Conservation (phyloP, 30 jellyfish, hydroid and myxozoan genomes). For the Aurelia sp. region DNA sequence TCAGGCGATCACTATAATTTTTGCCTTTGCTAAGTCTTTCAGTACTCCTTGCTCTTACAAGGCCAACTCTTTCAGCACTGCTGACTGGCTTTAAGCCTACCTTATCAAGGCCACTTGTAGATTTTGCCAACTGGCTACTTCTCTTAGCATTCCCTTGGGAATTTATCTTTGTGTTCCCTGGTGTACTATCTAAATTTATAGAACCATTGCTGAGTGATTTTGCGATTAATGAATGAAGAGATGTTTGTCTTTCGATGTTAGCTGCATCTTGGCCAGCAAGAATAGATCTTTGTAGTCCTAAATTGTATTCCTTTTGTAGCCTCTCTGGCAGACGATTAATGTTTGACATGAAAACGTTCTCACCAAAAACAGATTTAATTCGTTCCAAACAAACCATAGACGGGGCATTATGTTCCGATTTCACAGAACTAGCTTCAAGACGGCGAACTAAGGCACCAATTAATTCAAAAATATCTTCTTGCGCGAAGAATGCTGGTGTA, state of each 20-base stretch:
- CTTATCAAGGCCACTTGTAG: slow-evolving; percentile 56
- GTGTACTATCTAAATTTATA: slow-evolving; percentile 11
- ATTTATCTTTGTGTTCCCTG: not conserved
- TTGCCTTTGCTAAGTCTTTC: slow-evolving; percentile 46
- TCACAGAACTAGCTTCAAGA: slow-evolving; percentile 64
- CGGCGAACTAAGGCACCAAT: slow-evolving; percentile 68
- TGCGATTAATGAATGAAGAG: slow-evolving; percentile 43
- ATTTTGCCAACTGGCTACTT: slow-evolving; percentile 19
- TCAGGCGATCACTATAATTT: slow-evolving; percentile 19
- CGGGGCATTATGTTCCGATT: slow-evolving; percentile 79
- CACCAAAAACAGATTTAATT: slow-evolving; percentile 75
- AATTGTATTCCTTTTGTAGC: slow-evolving; percentile 55
- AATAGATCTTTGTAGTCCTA: slow-evolving; percentile 38
- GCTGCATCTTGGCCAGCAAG: slow-evolving; percentile 47
- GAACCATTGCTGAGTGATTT: slow-evolving; percentile 37
- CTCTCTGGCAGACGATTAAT: slow-evolving; percentile 69
- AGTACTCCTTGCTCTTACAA: slow-evolving; percentile 70
- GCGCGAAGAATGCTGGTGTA: slow-evolving; percentile 82
- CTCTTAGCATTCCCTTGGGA: not conserved
- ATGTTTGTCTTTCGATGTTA: slow-evolving; percentile 23
- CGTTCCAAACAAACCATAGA: slow-evolving; percentile 80
- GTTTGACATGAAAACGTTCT: slow-evolving; percentile 53
- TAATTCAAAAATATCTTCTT: slow-evolving; percentile 58
- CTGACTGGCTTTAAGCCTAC: slow-evolving; percentile 54
- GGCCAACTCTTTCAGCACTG: slow-evolving; percentile 68